Evolutionary conservation across 2,888 invertebrate species (phyloP).

Genomic region (Sceliomorpha sp.): DNA sequence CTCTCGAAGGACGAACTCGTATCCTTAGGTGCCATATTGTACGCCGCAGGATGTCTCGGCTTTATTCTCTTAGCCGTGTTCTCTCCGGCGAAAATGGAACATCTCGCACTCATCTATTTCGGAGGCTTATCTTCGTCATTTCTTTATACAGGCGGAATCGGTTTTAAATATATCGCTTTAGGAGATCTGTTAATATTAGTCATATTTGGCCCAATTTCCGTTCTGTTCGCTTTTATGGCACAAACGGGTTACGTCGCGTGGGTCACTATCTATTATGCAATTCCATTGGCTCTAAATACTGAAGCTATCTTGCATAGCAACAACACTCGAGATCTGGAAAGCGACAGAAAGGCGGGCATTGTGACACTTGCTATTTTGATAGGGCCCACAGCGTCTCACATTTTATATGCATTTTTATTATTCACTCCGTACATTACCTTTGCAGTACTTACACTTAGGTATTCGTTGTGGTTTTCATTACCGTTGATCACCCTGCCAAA

Average conservation of each 20-base stretch:
- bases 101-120: conserved; percentile 95
- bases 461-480: conserved; percentile 92
- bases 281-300: conserved; percentile 95
- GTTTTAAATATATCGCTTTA: conserved; percentile 96
- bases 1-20: conserved; percentile 91
- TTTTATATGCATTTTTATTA: conserved; percentile 92
- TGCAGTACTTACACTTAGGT: conserved; percentile 91
- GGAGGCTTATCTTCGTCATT: conserved; percentile 97
- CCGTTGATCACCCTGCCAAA: conserved; percentile 92
- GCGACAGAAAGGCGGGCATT: conserved; percentile 93
- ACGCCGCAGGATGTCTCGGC: conserved; percentile 91
- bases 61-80: conserved; percentile 88
- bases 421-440: conserved; percentile 96
- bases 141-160: conserved; percentile 97
- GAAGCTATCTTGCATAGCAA: conserved; percentile 98
- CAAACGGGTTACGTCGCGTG: conserved; percentile 95
- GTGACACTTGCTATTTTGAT: conserved; percentile 97
- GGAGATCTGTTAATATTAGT: conserved; percentile 95
- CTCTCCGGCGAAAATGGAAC: conserved; percentile 96
- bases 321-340: conserved; percentile 94
- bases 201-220: conserved; percentile 96
- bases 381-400: conserved; percentile 94
- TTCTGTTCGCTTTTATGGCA: conserved; percentile 95
- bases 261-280: conserved; percentile 95
- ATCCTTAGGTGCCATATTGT: conserved; percentile 92